Evolutionary conservation across 2,797 vertebrate species (phyloP), one percentile per base, ranked within the genome.

Genomic region (Falco berigora): DNA sequence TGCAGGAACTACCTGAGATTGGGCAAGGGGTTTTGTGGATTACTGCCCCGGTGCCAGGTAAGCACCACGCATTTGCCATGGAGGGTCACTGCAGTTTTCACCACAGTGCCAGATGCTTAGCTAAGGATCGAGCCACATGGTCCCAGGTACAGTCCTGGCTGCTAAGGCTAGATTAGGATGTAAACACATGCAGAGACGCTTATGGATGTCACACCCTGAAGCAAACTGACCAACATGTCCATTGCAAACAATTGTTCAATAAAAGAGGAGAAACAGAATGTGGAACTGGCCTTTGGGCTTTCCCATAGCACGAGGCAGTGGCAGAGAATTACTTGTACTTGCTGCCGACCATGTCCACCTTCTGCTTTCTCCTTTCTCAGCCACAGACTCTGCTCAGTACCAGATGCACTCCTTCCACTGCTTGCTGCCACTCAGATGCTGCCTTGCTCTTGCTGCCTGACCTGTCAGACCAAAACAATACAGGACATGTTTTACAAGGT

Each of bases 401-500:
- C 80, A 81, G 62, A 74, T 19, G 30, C 22, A 7, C 16, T 49
- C 44, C 14, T 32, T 75, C 34, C 63, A 14, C 52, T 59, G 28
- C 47, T 49, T 64, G 72, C 63, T 78, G 63, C 56, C 56, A 14
- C 77, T 85, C 46, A 91, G 92, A 91, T 85, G 40, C 91, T 92
- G 92, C 75, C 63, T 91, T 68, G 67, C 83, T 91, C 91, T 93
- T 86, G 62, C 88, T 92, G 86, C 90, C 91, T 85, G 61, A 74
- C 80, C 55, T 5, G 4, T 94, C 91, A 94, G 72, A 79, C 86
- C 82, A 76, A 95, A 95, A 94, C 81, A 95, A 92, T 90, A 94
- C 76, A 73, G 88, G 66, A 81, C 79, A 77, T 40, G 67, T 96
- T 97, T 95, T 95, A 97, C 92, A 96, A 96, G 90, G 74, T 95